Evolutionary conservation across 2,113 vertebrate genomes (phyloP).

Genomic region (Xenopus borealis): DNA sequence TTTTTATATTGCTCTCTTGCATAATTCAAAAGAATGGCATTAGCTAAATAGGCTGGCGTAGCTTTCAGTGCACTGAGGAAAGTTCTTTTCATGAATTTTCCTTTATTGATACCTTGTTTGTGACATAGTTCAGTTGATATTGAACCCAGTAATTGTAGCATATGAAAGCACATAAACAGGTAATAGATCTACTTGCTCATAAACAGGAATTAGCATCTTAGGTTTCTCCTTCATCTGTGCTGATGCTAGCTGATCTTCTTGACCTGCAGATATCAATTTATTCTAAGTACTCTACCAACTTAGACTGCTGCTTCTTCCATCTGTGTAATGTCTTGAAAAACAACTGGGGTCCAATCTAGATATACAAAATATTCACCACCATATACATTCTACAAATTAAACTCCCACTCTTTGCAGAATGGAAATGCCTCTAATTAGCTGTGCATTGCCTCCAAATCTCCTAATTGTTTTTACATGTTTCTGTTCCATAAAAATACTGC

Average conservation of each 20-base stretch:
- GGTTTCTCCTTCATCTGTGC: neutral
- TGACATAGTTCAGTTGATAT: conserved; percentile 18
- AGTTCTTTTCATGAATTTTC: neutral
- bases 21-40: conserved; percentile 39
- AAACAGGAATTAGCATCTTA: conserved; percentile 3
- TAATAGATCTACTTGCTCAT: conserved; percentile 9
- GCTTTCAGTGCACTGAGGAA: neutral
- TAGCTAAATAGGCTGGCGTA: conserved; percentile 36
- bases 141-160: conserved; percentile 20
- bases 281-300: conserved; percentile 5
- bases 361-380: neutral
- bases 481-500: conserved; percentile 17
- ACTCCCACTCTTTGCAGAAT: conserved; percentile 15
- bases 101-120: conserved; percentile 16
- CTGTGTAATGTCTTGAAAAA: conserved; percentile 26
- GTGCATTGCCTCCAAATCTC: conserved; percentile 5
- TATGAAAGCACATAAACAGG: conserved; percentile 19
- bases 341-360: conserved; percentile 16
- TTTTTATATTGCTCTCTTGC: conserved; percentile 33
- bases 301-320: conserved; percentile 17
- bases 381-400: conserved; percentile 15
- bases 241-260: conserved; percentile 16
- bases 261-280: conserved; percentile 32
- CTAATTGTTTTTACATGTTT: conserved; percentile 39
- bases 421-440: conserved; percentile 30